Conservation (phyloP, 2,888 invertebrate species). For the Artemia sp. region DNA sequence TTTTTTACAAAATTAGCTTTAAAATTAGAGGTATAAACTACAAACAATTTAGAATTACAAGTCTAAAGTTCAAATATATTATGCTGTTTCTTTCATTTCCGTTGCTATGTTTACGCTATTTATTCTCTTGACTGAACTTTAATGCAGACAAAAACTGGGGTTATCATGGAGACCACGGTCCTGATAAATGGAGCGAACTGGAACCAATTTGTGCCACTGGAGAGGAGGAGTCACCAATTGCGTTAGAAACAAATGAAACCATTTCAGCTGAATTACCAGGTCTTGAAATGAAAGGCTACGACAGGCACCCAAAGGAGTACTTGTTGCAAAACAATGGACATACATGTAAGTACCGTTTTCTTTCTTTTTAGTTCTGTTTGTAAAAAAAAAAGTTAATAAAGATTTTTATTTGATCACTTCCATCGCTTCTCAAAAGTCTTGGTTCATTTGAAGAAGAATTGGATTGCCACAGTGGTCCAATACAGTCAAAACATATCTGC, state of each 20-base stretch:
- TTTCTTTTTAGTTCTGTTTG: background rate
- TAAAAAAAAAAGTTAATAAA: too few relatives aligned
- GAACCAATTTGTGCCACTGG: background rate
- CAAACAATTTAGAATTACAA: too few relatives aligned
- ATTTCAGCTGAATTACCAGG: background rate
- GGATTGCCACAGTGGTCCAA: too few relatives aligned
- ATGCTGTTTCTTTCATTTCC: too few relatives aligned
- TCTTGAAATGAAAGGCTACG: background rate
- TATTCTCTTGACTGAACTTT: background rate
- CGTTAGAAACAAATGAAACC: background rate
- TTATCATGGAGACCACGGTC: background rate
- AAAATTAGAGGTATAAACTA: too few relatives aligned
- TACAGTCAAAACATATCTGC: too few relatives aligned
- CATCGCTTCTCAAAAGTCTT: too few relatives aligned
- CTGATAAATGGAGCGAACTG: conserved; percentile 8
- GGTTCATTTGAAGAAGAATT: too few relatives aligned
- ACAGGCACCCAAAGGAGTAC: background rate
- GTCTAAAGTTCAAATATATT: too few relatives aligned
- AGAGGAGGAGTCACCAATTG: background rate
- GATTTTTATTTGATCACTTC: too few relatives aligned
- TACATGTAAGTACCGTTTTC: background rate
- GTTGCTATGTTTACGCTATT: background rate
- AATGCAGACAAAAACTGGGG: background rate
- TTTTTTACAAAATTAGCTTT: too few relatives aligned
- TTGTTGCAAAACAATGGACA: conserved; percentile 1